Conservation (phyloP, 1,140 invertebrate genomes). For the Danaus melanippus region DNA sequence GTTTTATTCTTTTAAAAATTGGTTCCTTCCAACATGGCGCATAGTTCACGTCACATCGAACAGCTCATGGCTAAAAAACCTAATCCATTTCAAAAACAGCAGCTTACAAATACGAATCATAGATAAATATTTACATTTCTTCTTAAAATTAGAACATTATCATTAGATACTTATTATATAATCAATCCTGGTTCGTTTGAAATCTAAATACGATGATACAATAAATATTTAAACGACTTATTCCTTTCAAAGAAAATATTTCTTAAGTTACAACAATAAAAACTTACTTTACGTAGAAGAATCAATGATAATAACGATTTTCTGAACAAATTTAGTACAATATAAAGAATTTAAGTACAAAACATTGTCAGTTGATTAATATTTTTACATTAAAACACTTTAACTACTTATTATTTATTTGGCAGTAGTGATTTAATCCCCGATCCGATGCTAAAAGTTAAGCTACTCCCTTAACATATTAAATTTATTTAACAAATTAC, state of each 20-base stretch:
- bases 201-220: slow-evolving; percentile 18
- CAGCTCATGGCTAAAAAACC: slow-evolving; percentile 41
- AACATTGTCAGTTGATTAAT: slow-evolving; percentile 45
- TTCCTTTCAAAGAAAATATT: slow-evolving; percentile 13
- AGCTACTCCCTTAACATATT: slow-evolving; percentile 51
- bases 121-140: slow-evolving; percentile 61
- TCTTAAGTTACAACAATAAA: slow-evolving; percentile 27
- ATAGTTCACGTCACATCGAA: slow-evolving; percentile 16
- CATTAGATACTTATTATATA: slow-evolving; percentile 30
- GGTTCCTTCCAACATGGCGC: slow-evolving; percentile 11
- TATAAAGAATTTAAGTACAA: slow-evolving; percentile 55
- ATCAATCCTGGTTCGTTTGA: slow-evolving; percentile 39
- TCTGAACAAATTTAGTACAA: slow-evolving; percentile 17
- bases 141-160: slow-evolving; percentile 25
- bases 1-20: slow-evolving; percentile 7
- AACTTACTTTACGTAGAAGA: slow-evolving; percentile 12
- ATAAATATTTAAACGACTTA: slow-evolving; percentile 15
- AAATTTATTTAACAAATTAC: slow-evolving; percentile 56
- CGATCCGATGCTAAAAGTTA: slow-evolving; percentile 36
- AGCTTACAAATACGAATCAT: slow-evolving; percentile 57
- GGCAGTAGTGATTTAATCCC: slow-evolving; percentile 56
- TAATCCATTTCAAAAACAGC: slow-evolving; percentile 48
- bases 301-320: slow-evolving; percentile 10
- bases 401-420: slow-evolving; percentile 59
- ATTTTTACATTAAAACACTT: slow-evolving; percentile 62